Evolutionary conservation across 1,140 invertebrate genomes (phyloP).

Genomic region (Heliconius congener): DNA sequence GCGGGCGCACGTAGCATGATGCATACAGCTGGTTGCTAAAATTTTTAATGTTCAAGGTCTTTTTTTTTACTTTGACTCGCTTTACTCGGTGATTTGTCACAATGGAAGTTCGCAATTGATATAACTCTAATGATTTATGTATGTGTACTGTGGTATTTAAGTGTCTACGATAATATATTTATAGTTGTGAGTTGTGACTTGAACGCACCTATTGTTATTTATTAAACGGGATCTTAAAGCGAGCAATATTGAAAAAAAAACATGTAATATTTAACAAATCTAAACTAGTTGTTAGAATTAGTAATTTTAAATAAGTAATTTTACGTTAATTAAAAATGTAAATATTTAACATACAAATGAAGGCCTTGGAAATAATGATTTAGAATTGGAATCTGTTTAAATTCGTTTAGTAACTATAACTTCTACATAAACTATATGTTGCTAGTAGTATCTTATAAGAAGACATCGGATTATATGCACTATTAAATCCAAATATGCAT

Average conservation of each 20-base stretch:
- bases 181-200: not conserved
- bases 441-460: too few species aligned
- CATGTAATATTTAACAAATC: not conserved
- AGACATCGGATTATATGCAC: too few species aligned
- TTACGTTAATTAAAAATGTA: not conserved
- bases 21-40: conserved; percentile 52
- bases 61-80: conserved; percentile 53
- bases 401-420: not conserved
- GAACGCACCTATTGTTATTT: not conserved
- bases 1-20: conserved; percentile 47
- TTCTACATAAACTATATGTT: too few species aligned
- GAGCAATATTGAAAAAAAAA: too few species aligned
- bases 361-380: not conserved
- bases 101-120: conserved; percentile 29
- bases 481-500: too few species aligned
- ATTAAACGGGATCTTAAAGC: not conserved
- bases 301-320: not conserved
- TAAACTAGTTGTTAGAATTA: not conserved
- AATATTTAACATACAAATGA: not conserved
- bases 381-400: not conserved
- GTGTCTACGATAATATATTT: conserved; percentile 2
- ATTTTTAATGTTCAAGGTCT: conserved; percentile 72
- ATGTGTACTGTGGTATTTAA: not conserved
- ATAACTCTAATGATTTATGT: conserved; percentile 20
- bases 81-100: conserved; percentile 51